Evolutionary conservation across 2,113 vertebrate species (phyloP).

Genomic region (Ia io): DNA sequence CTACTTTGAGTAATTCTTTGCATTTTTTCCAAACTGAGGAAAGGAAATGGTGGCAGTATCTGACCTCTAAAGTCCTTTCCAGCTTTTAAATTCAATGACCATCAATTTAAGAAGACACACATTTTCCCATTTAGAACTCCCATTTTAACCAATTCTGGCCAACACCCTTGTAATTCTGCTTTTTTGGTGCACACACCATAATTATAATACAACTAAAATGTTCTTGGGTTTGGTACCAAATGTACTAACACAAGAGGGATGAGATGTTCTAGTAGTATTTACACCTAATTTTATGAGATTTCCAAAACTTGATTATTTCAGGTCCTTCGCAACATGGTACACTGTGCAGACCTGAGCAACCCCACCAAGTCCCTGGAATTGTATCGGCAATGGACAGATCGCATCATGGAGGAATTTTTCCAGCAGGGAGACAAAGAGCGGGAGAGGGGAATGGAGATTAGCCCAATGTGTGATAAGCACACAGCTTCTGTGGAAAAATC

Average conservation of each 20-base stretch:
- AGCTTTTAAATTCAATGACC: slow-evolving; percentile 39
- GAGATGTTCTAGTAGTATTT: slow-evolving; percentile 21
- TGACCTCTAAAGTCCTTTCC: slow-evolving; percentile 18
- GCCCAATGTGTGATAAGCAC: slow-evolving; percentile 99
- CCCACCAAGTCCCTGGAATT: slow-evolving; percentile 97
- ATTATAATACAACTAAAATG: slow-evolving; percentile 44
- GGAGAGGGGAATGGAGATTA: slow-evolving; percentile 98
- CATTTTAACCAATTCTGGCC: background rate
- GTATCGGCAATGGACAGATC: slow-evolving; percentile 97
- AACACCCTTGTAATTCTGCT: background rate
- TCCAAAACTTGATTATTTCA: slow-evolving; percentile 75
- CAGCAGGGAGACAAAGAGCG: slow-evolving; percentile 97
- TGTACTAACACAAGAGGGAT: slow-evolving; percentile 31
- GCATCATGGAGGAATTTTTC: slow-evolving; percentile 99
- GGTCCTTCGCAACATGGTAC: slow-evolving; percentile 99
- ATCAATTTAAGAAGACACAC: slow-evolving; percentile 5
- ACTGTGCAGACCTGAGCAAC: slow-evolving; percentile 97
- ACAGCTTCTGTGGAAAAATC: slow-evolving; percentile 98
- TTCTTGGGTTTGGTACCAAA: slow-evolving; percentile 38
- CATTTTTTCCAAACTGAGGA: slow-evolving; percentile 51
- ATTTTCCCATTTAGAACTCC: background rate
- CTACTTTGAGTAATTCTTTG: slow-evolving; percentile 56
- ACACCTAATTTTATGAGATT: slow-evolving; percentile 42
- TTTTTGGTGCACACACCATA: background rate
- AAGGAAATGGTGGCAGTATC: slow-evolving; percentile 32